A percentile compares a stretch with the other conserved stretches of the same genome.
phyloP scores from a whole-genome alignment of 2,888 invertebrate species.

The Eutolmus rufibarbis region DNA sequence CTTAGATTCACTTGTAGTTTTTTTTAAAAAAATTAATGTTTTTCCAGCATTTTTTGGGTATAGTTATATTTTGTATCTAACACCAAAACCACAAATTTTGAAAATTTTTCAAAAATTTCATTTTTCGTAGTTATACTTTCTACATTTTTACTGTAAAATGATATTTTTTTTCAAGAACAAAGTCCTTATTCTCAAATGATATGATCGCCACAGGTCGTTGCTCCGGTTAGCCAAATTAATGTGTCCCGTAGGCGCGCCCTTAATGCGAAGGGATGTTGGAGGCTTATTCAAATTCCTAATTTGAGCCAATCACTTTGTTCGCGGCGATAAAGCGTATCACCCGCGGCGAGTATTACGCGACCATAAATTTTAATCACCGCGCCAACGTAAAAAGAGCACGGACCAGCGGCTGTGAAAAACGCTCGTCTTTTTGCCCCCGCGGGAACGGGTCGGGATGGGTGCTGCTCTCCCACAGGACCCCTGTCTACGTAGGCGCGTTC shows the following conservation, averaged over 20 bases:
- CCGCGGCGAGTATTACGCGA: neutral
- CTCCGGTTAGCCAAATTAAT: neutral
- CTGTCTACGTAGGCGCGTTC: neutral
- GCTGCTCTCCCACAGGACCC: neutral
- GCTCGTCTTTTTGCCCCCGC: neutral
- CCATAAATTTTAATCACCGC: conserved; percentile 8
- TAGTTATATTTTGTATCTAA: no score
- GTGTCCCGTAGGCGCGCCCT: neutral
- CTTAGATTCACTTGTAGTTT: no score
- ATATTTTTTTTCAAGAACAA: no score
- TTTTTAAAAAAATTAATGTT: no score
- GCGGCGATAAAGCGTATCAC: neutral
- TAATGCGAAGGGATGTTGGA: neutral
- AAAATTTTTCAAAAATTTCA: no score
- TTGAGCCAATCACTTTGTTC: neutral
- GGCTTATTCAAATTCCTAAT: neutral
- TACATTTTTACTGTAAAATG: no score
- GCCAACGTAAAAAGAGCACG: neutral
- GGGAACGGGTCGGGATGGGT: neutral
- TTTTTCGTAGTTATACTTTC: no score
- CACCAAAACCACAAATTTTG: no score
- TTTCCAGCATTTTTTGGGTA: no score
- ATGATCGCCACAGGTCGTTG: neutral
- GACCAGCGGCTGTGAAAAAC: neutral
- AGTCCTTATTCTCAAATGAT: no score